Evolutionary conservation across 2,888 invertebrate species (phyloP), one percentile per base, ranked within the genome.

Genomic region (Metellina segmentata): DNA sequence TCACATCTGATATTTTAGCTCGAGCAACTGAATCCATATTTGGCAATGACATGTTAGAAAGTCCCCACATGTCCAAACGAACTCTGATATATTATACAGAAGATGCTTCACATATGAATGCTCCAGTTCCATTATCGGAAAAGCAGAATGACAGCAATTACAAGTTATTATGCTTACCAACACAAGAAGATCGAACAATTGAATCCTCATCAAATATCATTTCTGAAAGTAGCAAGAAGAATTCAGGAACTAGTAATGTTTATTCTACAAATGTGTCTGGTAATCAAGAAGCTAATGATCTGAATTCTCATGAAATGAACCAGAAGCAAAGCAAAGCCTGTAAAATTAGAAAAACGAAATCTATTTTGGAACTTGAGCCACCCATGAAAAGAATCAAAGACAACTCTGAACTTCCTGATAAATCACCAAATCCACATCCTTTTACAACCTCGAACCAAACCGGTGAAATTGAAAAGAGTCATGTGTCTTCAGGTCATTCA

Each of bases 1-100:
- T 77, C 20, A 77, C 89, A 49, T 92, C 85, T 79, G 94, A 95
- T 93, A 95, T 95, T 89, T 94, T 95, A 81, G 95, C 95, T 7
- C 94, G 95, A 94, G 95, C 95, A 20, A 94, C 95, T 13, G 95
- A 95, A 91, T 95, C 95, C 0, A 95, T 95, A 70, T 95, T 95
- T 83, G 85, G 86, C n/a, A 89, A 53, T 77, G 89, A 92, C 16
- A 72, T 89, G 19, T 77, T 92, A 16, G 91, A 91, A 74, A 74
- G 52, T 71, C 16, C 70, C 51, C 86, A 83, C 7, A 20, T 83
- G 8, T 7, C 87, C 11, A 91, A 91, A 87, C 78, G 83, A 78
- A 20, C 72, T 69, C 34, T 75, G 1, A 83, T 81, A 19, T 91
- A 52, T 20, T 91, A 78, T 74, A 49, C 87, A 48, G 83, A 79